phyloP scores from a whole-genome alignment of 2,888 invertebrate species.

The Plagiodera versicolora region DNA sequence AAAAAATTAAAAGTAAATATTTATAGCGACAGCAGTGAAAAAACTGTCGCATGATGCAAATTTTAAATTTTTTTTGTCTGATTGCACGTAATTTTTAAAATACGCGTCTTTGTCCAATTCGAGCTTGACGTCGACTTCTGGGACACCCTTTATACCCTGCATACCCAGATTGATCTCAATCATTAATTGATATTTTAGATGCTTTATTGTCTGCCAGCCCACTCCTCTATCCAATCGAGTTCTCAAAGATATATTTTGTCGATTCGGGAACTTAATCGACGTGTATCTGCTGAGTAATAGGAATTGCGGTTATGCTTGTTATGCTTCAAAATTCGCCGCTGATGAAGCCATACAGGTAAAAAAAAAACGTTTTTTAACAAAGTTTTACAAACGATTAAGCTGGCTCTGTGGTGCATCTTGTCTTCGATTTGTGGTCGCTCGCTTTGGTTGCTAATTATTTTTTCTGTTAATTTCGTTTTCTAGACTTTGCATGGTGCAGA shows the following conservation, averaged over 20 bases:
- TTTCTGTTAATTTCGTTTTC: slow-evolving; percentile 29
- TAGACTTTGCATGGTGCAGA: slow-evolving; percentile 79
- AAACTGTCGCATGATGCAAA: no score
- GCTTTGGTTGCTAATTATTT: not conserved
- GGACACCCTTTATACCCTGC: not conserved
- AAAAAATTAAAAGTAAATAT: no score
- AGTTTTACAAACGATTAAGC: no score
- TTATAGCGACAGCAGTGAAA: no score
- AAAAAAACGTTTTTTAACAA: slow-evolving; percentile 2
- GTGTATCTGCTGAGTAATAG: slow-evolving; percentile 87
- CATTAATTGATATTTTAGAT: slow-evolving; percentile 47
- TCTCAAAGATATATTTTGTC: slow-evolving; percentile 84
- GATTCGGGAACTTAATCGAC: slow-evolving; percentile 88
- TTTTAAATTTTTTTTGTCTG: no score
- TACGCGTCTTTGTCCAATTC: no score
- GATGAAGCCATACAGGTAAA: slow-evolving; percentile 70
- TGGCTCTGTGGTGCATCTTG: no score
- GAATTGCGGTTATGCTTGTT: slow-evolving; percentile 92
- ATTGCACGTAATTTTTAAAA: no score
- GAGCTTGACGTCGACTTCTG: no score
- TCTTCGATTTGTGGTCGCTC: no score
- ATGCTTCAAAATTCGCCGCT: slow-evolving; percentile 74
- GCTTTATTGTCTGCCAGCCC: slow-evolving; percentile 68
- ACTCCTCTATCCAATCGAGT: slow-evolving; percentile 74
- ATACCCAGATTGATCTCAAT: not conserved